phyloP scores from a whole-genome alignment of 1,140 invertebrate genomes.

The Oryctes rhinoceros region DNA sequence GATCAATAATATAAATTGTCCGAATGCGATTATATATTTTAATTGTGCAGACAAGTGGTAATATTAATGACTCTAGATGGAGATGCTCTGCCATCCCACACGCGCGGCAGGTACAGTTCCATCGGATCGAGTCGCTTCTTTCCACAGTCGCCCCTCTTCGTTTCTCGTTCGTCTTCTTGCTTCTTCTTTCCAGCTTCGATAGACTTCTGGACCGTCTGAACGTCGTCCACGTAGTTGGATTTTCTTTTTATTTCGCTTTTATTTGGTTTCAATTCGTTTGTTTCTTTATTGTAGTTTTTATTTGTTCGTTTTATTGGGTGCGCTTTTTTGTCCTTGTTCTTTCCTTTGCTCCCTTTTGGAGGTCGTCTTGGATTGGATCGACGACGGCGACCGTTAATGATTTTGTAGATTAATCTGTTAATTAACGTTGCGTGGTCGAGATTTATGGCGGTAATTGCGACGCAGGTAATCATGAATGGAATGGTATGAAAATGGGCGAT shows the following conservation, averaged over 20 bases:
- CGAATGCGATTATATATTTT: slow-evolving; percentile 62
- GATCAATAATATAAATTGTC: slow-evolving; percentile 61
- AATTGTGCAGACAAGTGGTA: slow-evolving; percentile 61
- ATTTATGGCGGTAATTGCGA: slow-evolving; percentile 27
- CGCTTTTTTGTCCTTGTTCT: slow-evolving; percentile 12
- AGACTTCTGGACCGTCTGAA: slow-evolving; percentile 5
- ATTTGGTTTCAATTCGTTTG: slow-evolving; percentile 30
- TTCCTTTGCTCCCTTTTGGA: slow-evolving; percentile 14
- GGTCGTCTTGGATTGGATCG: slow-evolving; percentile 8
- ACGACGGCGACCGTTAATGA: slow-evolving; percentile 33
- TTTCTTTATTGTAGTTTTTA: slow-evolving; percentile 26
- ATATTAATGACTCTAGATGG: slow-evolving; percentile 58
- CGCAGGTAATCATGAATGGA: slow-evolving; percentile 19
- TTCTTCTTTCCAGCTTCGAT: neutral
- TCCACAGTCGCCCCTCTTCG: slow-evolving; percentile 9
- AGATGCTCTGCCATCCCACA: slow-evolving; percentile 53
- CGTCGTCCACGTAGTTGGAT: neutral
- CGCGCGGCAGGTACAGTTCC: slow-evolving; percentile 54
- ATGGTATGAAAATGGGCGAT: neutral
- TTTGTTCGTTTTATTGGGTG: neutral
- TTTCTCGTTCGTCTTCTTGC: neutral
- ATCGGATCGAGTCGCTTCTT: neutral
- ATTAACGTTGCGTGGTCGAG: slow-evolving; percentile 29
- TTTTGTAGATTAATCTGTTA: slow-evolving; percentile 35
- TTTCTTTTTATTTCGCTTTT: slow-evolving; percentile 5